Conservation (phyloP, 2,888 invertebrate species). For the Drosophila kuntzei region DNA sequence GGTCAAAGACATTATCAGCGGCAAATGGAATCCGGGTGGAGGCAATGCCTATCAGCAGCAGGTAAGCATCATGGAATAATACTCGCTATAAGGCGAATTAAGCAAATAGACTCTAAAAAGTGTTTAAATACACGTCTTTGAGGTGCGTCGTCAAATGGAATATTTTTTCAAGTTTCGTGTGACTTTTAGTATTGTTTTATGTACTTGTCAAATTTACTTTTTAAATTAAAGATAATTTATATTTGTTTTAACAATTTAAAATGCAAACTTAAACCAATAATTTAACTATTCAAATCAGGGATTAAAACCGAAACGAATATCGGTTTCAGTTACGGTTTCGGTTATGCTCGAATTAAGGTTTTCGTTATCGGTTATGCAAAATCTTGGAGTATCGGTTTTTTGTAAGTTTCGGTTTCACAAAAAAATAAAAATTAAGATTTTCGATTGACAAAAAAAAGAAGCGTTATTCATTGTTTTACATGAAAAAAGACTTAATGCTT, state of each 20-base stretch:
- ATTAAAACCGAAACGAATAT: no score
- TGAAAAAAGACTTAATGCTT: no score
- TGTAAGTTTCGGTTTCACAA: no score
- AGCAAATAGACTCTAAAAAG: neutral
- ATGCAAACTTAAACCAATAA: no score
- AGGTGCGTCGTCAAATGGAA: slow-evolving; percentile 13
- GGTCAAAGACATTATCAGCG: slow-evolving; percentile 96
- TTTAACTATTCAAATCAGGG: no score
- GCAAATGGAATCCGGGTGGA: slow-evolving; percentile 88
- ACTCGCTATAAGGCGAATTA: neutral
- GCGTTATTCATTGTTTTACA: no score
- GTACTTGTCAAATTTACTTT: neutral
- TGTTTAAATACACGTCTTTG: neutral
- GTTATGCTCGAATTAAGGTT: no score
- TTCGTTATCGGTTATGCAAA: no score
- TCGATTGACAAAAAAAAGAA: no score
- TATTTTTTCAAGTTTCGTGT: neutral
- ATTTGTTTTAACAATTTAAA: neutral
- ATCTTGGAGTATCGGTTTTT: no score
- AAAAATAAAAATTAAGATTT: no score
- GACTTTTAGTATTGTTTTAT: slow-evolving; percentile 2
- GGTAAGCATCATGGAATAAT: slow-evolving; percentile 58
- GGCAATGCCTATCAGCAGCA: slow-evolving; percentile 84
- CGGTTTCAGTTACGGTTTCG: no score
- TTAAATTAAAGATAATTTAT: neutral